Evolutionary conservation across 1,140 invertebrate species (phyloP), one percentile per base, ranked within the genome.

Genomic region (Anthonomus grandis): DNA sequence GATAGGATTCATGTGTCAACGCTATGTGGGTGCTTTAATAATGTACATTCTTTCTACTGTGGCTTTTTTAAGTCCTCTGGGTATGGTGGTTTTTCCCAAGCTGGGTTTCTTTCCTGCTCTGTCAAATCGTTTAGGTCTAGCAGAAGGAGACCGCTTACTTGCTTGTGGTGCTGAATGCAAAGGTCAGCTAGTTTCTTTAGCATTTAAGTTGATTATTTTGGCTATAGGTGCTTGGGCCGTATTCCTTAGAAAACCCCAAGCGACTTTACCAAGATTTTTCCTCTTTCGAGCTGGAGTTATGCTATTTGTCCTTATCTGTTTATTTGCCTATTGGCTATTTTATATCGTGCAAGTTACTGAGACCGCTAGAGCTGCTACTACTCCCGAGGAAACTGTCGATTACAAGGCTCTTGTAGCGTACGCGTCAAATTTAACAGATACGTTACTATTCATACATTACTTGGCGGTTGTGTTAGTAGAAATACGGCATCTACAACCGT

Each of bases 291-390:
- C 92, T 0, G 82, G 93, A 60, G 86, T 97, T 17, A 76, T 97
- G 41, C 81, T 93, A 10, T 81, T 98, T 25, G 85, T 96, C n/a
- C 85, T 94, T 42, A 81, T 98, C 9, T 91, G 95, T 71, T 92
- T 89, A 51, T 95, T 97, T 78, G 87, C 93, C 12, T 97, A 94
- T 76, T 99, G 96, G 95, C 78, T 98, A 0, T 98, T 98, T 74
- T 99, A 97, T 71, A 86, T 93, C 64, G 92, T 95, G 37, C 87
- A 96, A 80, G 84, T 93, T 60, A 87, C 82, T 19, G 87, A 87
- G 74, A 85, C 83, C n/a, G 83, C 85, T 17, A 84, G 86, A 72
- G 85, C 86, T 52, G 78, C 86, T n/a, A 86, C 84, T 12, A 85
- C 87, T 31, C 83, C 83, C 9, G 87, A 88, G 62, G 87, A 89